Conservation (phyloP, 2,888 invertebrate genomes). For the Drosophila stalkeri region DNA sequence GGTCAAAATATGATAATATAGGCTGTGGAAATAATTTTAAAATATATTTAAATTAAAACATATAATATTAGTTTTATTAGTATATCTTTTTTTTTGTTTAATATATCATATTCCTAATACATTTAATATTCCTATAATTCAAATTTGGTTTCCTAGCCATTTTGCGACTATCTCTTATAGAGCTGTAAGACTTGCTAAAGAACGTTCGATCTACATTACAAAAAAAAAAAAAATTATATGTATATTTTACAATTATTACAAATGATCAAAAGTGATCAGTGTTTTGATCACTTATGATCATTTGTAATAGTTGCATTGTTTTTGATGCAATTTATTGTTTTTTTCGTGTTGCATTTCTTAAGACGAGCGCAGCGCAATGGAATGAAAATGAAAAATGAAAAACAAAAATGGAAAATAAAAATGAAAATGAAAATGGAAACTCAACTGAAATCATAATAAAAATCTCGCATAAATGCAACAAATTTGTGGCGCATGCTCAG, state of each 20-base stretch:
- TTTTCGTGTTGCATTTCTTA: conserved; percentile 32
- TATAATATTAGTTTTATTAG: no score
- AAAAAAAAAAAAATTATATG: background rate
- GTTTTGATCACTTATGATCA: conserved; percentile 28
- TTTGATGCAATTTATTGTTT: conserved; percentile 28
- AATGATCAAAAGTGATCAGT: conserved; percentile 1
- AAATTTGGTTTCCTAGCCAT: background rate
- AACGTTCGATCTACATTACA: background rate
- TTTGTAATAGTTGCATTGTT: conserved; percentile 51
- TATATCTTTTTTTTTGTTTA: no score
- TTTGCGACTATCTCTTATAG: background rate
- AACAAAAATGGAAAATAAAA: conserved; percentile 18
- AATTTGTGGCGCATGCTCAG: conserved; percentile 81
- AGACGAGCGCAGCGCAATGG: conserved; percentile 45
- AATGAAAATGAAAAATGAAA: conserved; percentile 19
- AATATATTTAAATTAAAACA: no score
- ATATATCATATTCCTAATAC: no score
- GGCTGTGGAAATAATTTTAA: no score
- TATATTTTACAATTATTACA: background rate
- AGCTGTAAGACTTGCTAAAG: background rate
- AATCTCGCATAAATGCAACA: conserved; percentile 81
- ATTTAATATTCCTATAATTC: background rate
- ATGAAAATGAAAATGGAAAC: conserved; percentile 48
- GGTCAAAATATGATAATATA: background rate
- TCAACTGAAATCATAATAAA: conserved; percentile 77